Conservation (phyloP, 2,888 invertebrate species). For the Mythimna ferrago region DNA sequence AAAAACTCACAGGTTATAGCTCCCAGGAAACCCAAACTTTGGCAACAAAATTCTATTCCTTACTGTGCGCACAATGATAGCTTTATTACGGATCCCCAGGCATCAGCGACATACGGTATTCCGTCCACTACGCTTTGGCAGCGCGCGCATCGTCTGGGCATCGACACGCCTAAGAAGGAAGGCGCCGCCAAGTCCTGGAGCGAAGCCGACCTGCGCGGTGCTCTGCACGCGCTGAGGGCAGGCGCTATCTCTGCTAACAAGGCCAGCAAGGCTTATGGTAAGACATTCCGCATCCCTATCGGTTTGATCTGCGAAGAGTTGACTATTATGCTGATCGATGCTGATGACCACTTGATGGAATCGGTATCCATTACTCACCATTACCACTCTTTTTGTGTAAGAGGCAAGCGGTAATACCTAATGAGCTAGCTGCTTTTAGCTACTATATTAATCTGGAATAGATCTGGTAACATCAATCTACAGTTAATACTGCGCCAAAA, state of each 20-base stretch:
- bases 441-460: no score
- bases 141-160: constrained; percentile 96
- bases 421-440: no score
- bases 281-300: constrained; percentile 6
- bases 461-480: no score
- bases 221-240: constrained; percentile 95
- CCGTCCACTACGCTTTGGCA: constrained; percentile 98
- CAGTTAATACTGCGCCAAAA: no score
- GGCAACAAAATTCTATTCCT: no score
- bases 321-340: no score
- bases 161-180: constrained; percentile 97
- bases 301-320: no score
- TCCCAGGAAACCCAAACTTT: background rate
- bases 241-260: constrained; percentile 97
- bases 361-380: no score
- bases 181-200: constrained; percentile 97
- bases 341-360: no score
- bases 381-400: no score
- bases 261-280: constrained; percentile 97
- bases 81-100: constrained; percentile 77
- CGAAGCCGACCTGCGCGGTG: constrained; percentile 95
- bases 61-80: background rate
- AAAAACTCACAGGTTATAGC: background rate
- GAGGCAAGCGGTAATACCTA: no score
- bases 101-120: constrained; percentile 96